Base-by-base conservation (phyloP, 2,888 invertebrate genomes). In the Argyresthia goedartella region DNA sequence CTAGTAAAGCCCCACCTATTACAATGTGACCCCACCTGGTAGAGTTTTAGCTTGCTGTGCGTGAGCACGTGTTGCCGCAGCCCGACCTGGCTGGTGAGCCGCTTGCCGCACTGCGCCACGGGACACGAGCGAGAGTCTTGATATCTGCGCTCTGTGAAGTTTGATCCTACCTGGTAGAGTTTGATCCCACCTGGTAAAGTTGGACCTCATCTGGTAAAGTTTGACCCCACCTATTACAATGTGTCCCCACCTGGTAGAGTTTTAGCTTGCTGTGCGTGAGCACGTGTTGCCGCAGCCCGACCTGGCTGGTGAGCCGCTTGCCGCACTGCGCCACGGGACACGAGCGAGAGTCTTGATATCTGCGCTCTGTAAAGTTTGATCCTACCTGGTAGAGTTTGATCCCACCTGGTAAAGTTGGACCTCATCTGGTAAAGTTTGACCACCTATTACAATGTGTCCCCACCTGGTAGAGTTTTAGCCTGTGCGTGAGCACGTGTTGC, bases 91-190 rank as follows among this genome's bases (percentile, higher is more conserved):
- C 36, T 36, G 9, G 36, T 9, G 7, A 36, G 36, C 9, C 9
- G 36, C 36, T 36, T 36, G 57, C 65, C 67, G 64, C 88, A 89
- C n/a, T n/a, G n/a, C n/a, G n/a, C n/a, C 41, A 88, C 55, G 34
- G 88, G 88, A 50, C 89, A 89, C 7, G n/a, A 85, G 81, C 59
- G n/a, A n/a, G 84, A 81, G 61, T 86, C 85, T 50, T 76, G 76
- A 60, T 88, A 89, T 51, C 65, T 71, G 57, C 71, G 76, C 14
- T 74, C 84, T 84, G 65, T 8, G 48, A 14, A n/a, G 44, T 3
- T n/a, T 47, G 42, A n/a, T n/a, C n/a, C n/a, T n/a, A n/a, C n/a
- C n/a, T n/a, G n/a, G n/a, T n/a, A n/a, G n/a, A n/a, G n/a, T n/a
- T n/a, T n/a, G n/a, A n/a, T n/a, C n/a, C n/a, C n/a, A n/a, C n/a